Conservation (phyloP, 2,113 vertebrate genomes). For the Gymnobelideus leadbeateri region DNA sequence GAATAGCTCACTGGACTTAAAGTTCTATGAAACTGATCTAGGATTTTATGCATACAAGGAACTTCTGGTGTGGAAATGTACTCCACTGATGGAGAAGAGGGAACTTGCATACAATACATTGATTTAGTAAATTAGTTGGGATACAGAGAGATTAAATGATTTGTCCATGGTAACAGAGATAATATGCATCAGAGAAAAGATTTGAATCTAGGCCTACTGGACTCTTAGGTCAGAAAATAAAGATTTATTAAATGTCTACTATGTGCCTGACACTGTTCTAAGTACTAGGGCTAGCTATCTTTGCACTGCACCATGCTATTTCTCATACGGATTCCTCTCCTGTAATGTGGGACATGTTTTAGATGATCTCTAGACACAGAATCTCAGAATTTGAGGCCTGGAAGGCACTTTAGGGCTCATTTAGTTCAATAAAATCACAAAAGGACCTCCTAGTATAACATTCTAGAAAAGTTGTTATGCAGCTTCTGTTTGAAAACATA, state of each 20-base stretch:
- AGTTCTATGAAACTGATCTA: not conserved
- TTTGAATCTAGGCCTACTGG: not conserved
- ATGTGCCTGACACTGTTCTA: no score
- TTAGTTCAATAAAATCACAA: no score
- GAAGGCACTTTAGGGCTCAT: no score
- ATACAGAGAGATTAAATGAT: not conserved
- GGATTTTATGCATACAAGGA: not conserved
- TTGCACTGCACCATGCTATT: no score
- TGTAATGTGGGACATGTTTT: no score
- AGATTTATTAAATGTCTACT: not conserved
- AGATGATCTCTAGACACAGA: no score
- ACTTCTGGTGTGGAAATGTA: not conserved
- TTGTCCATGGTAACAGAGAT: not conserved
- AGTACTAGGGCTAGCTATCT: no score
- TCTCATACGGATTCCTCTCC: no score
- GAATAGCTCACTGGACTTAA: not conserved
- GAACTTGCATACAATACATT: not conserved
- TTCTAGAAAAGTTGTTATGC: no score
- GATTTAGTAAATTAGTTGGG: not conserved
- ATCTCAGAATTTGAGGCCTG: no score
- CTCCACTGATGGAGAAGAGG: not conserved
- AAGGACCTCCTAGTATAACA: no score
- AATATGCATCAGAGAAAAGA: not conserved
- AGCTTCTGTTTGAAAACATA: no score
- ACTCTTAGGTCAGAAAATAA: not conserved